Evolutionary conservation across 2,888 invertebrate species (phyloP).

Genomic region (Synergus umbraculus): DNA sequence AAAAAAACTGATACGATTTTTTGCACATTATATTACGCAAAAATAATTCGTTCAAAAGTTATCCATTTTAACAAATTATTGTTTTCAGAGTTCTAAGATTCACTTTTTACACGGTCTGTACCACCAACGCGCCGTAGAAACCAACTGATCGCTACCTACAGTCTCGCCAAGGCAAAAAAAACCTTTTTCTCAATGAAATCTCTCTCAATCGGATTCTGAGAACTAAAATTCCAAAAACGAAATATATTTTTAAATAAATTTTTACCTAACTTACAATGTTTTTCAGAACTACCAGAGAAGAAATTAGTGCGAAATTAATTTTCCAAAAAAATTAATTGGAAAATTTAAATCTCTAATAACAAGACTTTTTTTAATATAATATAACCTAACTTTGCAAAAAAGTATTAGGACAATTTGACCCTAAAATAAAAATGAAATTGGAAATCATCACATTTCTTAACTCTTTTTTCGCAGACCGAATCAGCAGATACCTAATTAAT

Average conservation of each 20-base stretch:
- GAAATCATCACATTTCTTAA: neutral
- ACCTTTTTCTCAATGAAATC: conserved; percentile 35
- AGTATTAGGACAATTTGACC: neutral
- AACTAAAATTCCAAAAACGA: conserved; percentile 2
- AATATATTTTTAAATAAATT: neutral
- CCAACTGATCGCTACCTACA: conserved; percentile 61
- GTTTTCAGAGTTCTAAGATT: conserved; percentile 44
- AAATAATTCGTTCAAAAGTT: conserved; percentile 54
- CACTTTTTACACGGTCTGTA: conserved; percentile 61
- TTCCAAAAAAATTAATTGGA: neutral
- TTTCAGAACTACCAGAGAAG: neutral
- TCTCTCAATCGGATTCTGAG: conserved; percentile 2
- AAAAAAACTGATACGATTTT: conserved; percentile 67
- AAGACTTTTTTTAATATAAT: neutral
- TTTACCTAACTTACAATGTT: neutral
- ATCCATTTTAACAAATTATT: conserved; percentile 57
- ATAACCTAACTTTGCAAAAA: neutral
- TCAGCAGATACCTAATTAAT: conserved; percentile 4
- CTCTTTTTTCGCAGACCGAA: neutral
- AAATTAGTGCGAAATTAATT: neutral
- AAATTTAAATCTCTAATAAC: neutral
- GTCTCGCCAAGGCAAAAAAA: conserved; percentile 47
- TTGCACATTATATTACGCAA: conserved; percentile 57
- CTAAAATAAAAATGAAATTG: neutral
- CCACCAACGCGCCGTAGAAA: conserved; percentile 61